Base-by-base conservation (phyloP, 2,113 vertebrate species). In the Paraplagusia blochii region DNA sequence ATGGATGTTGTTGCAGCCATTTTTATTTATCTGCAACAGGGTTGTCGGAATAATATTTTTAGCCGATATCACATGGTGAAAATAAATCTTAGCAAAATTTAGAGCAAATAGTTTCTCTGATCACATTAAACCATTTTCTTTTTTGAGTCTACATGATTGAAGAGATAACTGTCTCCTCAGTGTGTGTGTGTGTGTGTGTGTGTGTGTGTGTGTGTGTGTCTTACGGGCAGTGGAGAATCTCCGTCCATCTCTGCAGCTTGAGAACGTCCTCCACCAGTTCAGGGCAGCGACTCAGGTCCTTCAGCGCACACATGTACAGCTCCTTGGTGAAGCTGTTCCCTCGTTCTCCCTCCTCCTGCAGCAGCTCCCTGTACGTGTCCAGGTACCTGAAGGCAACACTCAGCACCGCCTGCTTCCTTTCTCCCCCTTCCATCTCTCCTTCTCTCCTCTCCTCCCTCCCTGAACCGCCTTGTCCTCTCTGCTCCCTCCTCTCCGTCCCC, bases 341-440 rank as follows among this genome's bases (percentile, higher is more conserved):
- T 80, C 93, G 53, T 82, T 94, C 88, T 59, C 93, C 88, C 76
- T 98, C 95, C 86, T 98, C 95, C 85, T 96, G 95, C 68, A 98
- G 88, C 48, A 96, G 90, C 51, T 96, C 95, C 74, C 95, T 90
- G 89, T 95, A 97, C 2, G 93, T 96, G 64, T 98, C 95, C 84
- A 98, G 85, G 84, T 96, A 96, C 22, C 94, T 90, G 63, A 98
- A 94, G 29, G 94, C 92, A 65, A 94, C 89, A 8, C 87, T 92
- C 45, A 98, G 90, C 51, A 95, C 94, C 0, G 94, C 94, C 75
- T 91, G 91, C 80, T 96, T 98, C 86, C 89, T 91, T 66, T 88
- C 79, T 18, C 83, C 82, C 72, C 71, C 76, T 42, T 91, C 55
- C 90, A 58, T 76, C 0, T 70, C 66, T 61, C 17, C 58, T 10